A percentile compares a stretch with the other conserved stretches of the same genome.
These are phyloP conservation scores for Sphaeridia pumilis DNA, from an alignment of 2,888 invertebrate genomes.

Conservation along the genomic window DNA sequence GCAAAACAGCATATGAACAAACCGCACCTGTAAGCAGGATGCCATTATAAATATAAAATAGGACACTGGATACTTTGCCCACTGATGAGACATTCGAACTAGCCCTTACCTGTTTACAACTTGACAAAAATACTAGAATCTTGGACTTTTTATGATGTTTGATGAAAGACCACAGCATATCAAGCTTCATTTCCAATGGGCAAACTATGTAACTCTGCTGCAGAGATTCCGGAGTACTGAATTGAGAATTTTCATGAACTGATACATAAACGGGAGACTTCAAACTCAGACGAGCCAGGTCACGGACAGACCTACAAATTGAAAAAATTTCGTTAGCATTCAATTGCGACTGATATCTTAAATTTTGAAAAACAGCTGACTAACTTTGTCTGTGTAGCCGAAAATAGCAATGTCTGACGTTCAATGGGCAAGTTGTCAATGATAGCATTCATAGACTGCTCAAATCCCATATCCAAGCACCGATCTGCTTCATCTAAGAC, in stretches of 20 bases:
- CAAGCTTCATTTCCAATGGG: conserved; percentile 78
- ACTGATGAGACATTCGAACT: neutral
- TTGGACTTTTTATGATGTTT: conserved; percentile 83
- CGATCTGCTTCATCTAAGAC: conserved; percentile 93
- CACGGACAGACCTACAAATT: conserved; percentile 63
- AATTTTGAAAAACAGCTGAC: conserved; percentile 15
- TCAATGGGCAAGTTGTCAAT: conserved; percentile 77
- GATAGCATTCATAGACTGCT: conserved; percentile 81
- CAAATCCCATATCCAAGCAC: conserved; percentile 92
- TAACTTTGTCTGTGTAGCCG: conserved; percentile 97
- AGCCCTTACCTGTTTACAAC: conserved; percentile 77
- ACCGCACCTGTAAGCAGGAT: conserved; percentile 55
- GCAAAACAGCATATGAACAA: conserved; percentile 73
- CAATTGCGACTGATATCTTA: too few species aligned
- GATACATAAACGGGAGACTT: conserved; percentile 82
- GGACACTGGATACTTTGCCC: too few species aligned
- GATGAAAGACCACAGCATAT: conserved; percentile 91
- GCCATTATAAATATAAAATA: too few species aligned
- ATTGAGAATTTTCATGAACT: conserved; percentile 70
- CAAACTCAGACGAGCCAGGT: conserved; percentile 80
- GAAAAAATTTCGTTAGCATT: too few species aligned
- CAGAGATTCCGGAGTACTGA: conserved; percentile 71
- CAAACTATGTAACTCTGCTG: conserved; percentile 85
- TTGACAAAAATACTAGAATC: conserved; percentile 83
- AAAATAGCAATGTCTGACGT: conserved; percentile 87